Base-by-base conservation (phyloP, 2,888 invertebrate genomes). In the Coenonympha arcania region DNA sequence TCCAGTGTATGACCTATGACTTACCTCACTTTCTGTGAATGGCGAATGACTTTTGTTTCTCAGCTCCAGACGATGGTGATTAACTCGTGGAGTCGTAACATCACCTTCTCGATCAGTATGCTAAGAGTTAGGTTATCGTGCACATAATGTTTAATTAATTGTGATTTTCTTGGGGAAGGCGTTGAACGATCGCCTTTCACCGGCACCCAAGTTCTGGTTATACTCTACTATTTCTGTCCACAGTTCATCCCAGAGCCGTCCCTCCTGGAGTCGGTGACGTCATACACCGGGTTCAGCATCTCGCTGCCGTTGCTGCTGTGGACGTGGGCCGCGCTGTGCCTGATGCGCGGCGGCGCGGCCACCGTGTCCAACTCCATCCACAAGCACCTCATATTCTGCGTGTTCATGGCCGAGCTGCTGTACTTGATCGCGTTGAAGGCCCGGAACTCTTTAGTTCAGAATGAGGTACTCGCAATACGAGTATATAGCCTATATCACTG, bases 331-430 rank as follows among this genome's bases (percentile, higher is more conserved):
- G 93, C 95, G 15, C 84, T 98, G 43, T 93, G 93, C 30, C 79
- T 95, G 36, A 90, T 97, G 62, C 89, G 95, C 4, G 95, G 96
- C 1, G 92, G 93, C 11, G 84, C 90, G 0, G 91, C 93, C 50
- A 95, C 95, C 0, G 98, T 98, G 64, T 95, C 96, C 37, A 97
- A 97, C 77, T 94, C 94, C 15, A 97, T 98, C 57, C 94, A 96
- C 69, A 95, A 96, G 69, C 97, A 98, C 73, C 88, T 98, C 6
- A 92, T 97, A n/a, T 89, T 96, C 55, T 95, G 95, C 67, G 92
- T 97, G 16, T 93, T 98, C 68, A 87, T 94, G 63, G 93, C 94
- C 0, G 94, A 97, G 70, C 73, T 95, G 19, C 79, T 97, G 20
- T 98, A 95, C 73, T 88, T 98, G 42, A 88, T 96, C 9, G 96